phyloP scores from a whole-genome alignment of 2,113 vertebrate genomes.

The Psittacara wagleri region DNA sequence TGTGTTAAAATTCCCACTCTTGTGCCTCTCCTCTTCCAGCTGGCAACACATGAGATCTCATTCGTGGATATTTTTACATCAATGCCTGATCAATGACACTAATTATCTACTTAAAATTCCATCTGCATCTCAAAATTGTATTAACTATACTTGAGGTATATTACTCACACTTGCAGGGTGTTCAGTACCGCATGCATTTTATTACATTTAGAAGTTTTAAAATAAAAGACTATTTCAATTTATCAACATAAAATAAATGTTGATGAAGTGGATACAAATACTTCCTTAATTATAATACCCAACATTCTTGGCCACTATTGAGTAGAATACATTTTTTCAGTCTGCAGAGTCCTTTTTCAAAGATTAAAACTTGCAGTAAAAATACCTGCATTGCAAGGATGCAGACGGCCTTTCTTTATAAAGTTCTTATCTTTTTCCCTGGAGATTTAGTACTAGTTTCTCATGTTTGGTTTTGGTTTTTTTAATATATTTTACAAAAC shows the following conservation, averaged over 20 bases:
- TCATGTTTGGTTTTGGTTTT: rapidly evolving
- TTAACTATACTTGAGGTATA: not conserved
- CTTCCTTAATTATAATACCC: not conserved
- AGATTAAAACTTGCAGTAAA: not conserved
- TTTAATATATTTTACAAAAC: not conserved
- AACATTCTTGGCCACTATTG: not conserved
- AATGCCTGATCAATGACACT: not conserved
- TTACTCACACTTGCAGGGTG: not conserved
- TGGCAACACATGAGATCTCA: not conserved
- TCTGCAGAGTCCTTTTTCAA: not conserved
- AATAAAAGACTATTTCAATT: not conserved
- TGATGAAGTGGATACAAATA: not conserved
- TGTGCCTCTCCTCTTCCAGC: not conserved
- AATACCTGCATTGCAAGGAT: not conserved
- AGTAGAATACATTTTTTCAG: not conserved
- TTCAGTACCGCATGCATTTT: not conserved
- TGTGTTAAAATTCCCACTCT: not conserved
- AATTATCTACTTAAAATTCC: not conserved
- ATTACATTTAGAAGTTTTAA: not conserved
- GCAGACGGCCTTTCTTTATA: not conserved
- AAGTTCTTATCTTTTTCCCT: not conserved
- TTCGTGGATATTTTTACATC: not conserved
- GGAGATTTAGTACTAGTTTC: not conserved
- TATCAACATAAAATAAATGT: not conserved
- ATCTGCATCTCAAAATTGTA: not conserved